These are phyloP conservation scores for Micromys minutus DNA, from an alignment of 2,113 vertebrate species.

Conservation along the genomic window DNA sequence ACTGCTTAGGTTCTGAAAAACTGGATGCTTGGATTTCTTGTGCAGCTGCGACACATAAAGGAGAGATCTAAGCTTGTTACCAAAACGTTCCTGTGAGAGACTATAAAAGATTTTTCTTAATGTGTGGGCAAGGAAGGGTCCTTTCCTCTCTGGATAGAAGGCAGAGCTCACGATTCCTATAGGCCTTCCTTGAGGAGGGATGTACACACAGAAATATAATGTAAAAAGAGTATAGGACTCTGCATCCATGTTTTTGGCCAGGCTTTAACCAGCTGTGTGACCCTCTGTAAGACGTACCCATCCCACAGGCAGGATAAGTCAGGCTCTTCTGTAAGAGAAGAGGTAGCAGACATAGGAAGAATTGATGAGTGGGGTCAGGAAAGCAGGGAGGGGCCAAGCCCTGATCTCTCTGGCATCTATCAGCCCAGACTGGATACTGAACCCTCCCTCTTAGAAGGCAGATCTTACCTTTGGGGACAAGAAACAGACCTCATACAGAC, in stretches of 20 bases:
- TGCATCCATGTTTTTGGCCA: not conserved
- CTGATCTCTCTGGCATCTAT: not conserved
- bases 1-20: slow-evolving; percentile 84
- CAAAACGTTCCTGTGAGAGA: not conserved
- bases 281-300: not conserved
- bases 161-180: not conserved
- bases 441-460: not conserved
- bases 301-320: not conserved
- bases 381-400: not conserved
- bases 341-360: not conserved
- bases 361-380: not conserved
- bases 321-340: not conserved
- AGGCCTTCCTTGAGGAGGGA: not conserved
- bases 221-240: not conserved
- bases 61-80: not conserved
- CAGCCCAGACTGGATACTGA: not conserved
- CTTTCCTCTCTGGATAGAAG: not conserved
- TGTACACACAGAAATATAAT: not conserved
- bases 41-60: not conserved
- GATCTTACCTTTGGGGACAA: not conserved
- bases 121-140: not conserved
- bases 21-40: slow-evolving; percentile 33
- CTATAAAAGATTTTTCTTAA: not conserved
- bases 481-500: too few species aligned
- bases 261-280: not conserved